Evolutionary conservation across 1,140 invertebrate genomes (phyloP).

Genomic region (Zaprionus vittiger): DNA sequence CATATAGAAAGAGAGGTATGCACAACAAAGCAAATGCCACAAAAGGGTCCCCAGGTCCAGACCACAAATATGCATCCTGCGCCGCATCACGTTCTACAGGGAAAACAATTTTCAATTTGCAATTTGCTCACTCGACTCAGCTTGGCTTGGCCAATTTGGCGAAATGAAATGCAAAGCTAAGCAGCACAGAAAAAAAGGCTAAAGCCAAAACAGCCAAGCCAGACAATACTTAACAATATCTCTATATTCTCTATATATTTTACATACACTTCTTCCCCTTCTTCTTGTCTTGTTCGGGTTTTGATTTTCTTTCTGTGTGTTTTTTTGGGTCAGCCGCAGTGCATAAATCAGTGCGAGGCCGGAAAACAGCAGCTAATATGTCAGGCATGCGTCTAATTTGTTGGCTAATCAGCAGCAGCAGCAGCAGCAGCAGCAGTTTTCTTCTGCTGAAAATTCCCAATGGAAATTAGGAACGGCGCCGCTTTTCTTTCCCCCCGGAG

Average conservation of each 20-base stretch:
- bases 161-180: constrained; percentile 77
- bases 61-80: constrained; percentile 75
- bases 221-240: constrained; percentile 9
- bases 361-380: constrained; percentile 61
- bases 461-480: constrained; percentile 71
- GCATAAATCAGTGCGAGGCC: constrained; percentile 63
- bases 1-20: neutral
- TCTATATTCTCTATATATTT: neutral
- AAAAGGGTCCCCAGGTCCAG: constrained; percentile 31
- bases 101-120: constrained; percentile 40
- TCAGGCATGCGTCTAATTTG: constrained; percentile 73
- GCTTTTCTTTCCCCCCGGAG: constrained; percentile 26
- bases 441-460: constrained; percentile 32
- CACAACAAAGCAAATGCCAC: constrained; percentile 55
- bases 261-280: constrained; percentile 4
- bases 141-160: constrained; percentile 46
- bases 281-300: neutral
- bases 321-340: constrained; percentile 71
- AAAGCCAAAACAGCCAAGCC: constrained; percentile 24
- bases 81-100: constrained; percentile 2
- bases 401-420: constrained; percentile 70
- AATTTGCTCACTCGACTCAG: constrained; percentile 23
- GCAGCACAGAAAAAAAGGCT: constrained; percentile 6
- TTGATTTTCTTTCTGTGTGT: neutral
- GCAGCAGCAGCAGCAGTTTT: constrained; percentile 6